Conservation (phyloP, 2,797 vertebrate species). For the Acipenser transmontanus region DNA sequence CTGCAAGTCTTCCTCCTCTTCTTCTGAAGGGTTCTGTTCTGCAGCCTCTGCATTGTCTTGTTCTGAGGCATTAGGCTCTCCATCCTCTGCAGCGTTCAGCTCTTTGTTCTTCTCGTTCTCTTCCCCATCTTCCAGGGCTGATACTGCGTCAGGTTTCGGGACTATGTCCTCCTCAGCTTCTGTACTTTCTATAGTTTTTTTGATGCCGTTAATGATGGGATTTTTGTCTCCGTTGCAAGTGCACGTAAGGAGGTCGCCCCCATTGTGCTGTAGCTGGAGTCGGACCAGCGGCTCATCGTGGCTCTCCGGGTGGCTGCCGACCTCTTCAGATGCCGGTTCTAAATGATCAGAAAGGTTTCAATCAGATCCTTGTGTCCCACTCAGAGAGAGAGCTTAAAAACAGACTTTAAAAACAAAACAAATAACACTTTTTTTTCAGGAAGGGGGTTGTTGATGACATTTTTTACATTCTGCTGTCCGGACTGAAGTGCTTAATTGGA, state of each 20-base stretch:
- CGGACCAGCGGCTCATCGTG: conserved; percentile 40
- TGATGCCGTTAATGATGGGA: conserved; percentile 24
- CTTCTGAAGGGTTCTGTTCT: neutral
- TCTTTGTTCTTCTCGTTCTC: no score
- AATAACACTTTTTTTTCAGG: no score
- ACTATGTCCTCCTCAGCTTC: neutral
- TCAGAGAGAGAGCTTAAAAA: neutral
- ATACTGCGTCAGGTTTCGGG: no score
- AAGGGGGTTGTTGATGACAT: no score
- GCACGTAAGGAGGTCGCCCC: conserved; percentile 37
- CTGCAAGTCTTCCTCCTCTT: neutral
- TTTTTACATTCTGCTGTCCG: no score
- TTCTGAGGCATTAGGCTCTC: conserved; percentile 20
- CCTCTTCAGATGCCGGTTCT: conserved; percentile 55
- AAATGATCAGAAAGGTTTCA: conserved; percentile 65
- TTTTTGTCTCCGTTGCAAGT: conserved; percentile 34
- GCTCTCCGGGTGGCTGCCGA: conserved; percentile 39
- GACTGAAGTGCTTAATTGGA: no score
- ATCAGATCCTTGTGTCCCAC: conserved; percentile 40
- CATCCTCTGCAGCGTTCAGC: conserved; percentile 17
- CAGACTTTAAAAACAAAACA: no score
- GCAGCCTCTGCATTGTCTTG: conserved; percentile 20
- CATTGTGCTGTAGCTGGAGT: conserved; percentile 44
- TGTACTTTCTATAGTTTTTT: conserved; percentile 27
- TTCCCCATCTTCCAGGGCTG: no score